A percentile compares a stretch with the other conserved stretches of the same genome.
Conservation (phyloP, 2,888 invertebrate species). For the Sinelater perroti region DNA sequence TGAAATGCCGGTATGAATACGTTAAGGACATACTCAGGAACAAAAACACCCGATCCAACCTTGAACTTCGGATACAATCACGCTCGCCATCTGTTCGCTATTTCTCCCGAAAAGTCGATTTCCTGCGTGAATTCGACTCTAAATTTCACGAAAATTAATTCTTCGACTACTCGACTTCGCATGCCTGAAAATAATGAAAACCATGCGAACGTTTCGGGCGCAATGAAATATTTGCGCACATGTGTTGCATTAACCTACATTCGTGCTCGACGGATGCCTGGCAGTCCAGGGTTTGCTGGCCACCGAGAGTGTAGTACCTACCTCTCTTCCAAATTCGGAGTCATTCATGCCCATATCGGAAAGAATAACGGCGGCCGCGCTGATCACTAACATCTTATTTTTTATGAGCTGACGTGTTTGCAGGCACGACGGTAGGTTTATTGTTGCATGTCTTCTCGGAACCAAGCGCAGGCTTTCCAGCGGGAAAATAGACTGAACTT, state of each 20-base stretch:
- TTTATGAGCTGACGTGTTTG: background rate
- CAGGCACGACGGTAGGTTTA: background rate
- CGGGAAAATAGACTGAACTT: slow-evolving; percentile 10
- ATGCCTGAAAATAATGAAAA: too few species aligned
- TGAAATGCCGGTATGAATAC: background rate
- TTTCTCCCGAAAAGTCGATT: background rate
- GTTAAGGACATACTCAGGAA: slow-evolving; percentile 3
- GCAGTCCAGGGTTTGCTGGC: slow-evolving; percentile 7
- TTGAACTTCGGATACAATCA: slow-evolving; percentile 42
- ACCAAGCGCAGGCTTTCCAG: background rate
- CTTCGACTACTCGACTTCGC: too few species aligned
- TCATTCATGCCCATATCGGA: slow-evolving; percentile 6
- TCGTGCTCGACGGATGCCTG: slow-evolving; percentile 16
- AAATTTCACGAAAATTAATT: too few species aligned
- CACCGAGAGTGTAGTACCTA: slow-evolving; percentile 6
- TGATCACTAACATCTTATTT: background rate
- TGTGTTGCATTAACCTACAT: slow-evolving; percentile 27
- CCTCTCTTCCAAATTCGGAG: slow-evolving; percentile 6
- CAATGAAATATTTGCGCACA: slow-evolving; percentile 21
- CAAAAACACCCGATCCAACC: slow-evolving; percentile 22
- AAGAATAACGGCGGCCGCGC: background rate
- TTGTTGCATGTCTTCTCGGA: background rate
- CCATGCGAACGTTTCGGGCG: background rate
- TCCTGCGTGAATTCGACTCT: too few species aligned
- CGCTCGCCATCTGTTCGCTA: slow-evolving; percentile 36